These are phyloP conservation scores for Mungos mungo DNA, from an alignment of 2,113 vertebrate genomes.

Conservation along the genomic window DNA sequence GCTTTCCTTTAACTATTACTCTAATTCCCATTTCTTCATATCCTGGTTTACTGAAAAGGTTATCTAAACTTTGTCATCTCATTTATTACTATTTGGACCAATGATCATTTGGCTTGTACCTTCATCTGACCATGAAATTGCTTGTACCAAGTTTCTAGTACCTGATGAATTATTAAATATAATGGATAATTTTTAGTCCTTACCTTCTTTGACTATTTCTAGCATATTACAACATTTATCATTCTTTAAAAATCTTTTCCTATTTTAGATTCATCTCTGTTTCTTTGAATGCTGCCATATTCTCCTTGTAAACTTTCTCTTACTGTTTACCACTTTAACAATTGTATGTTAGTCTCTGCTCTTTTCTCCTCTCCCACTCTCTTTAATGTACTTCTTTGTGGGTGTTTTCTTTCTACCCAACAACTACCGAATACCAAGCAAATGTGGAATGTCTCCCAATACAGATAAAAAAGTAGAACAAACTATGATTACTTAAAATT, in stretches of 20 bases:
- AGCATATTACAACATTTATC: neutral
- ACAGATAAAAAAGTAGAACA: neutral
- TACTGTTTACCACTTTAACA: neutral
- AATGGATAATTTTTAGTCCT: neutral
- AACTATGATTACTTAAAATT: neutral
- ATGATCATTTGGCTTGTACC: neutral
- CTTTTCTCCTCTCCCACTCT: neutral
- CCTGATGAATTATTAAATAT: neutral
- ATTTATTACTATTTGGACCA: neutral
- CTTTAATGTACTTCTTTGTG: neutral
- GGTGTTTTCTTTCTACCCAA: neutral
- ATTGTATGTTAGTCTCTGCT: neutral
- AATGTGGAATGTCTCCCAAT: neutral
- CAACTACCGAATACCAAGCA: neutral
- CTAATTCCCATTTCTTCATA: neutral
- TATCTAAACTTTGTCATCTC: neutral
- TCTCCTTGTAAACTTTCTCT: neutral
- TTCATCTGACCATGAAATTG: neutral
- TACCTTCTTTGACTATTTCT: neutral
- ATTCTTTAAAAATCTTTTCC: neutral
- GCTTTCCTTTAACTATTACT: neutral
- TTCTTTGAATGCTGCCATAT: neutral
- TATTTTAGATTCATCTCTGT: neutral
- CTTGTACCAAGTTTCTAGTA: neutral
- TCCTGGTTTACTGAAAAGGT: neutral